phyloP scores from a whole-genome alignment of 2,113 vertebrate genomes.

The Tonatia bakeri region DNA sequence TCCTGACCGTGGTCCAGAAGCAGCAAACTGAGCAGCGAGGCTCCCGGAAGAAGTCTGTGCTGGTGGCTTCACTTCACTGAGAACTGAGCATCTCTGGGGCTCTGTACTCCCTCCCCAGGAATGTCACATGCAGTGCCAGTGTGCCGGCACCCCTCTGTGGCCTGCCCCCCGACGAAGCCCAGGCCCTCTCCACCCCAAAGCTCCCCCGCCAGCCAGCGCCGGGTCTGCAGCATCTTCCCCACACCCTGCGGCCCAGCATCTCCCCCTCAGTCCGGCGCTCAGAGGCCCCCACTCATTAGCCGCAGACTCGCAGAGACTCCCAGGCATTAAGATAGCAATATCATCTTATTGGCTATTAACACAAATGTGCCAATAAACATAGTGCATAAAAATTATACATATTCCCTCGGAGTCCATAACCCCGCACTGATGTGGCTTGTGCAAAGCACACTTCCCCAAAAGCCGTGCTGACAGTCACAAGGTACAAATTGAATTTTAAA shows the following conservation, averaged over 20 bases:
- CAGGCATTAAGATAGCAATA: slow-evolving; percentile 56
- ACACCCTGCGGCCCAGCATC: background rate
- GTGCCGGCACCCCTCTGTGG: background rate
- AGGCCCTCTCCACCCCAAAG: background rate
- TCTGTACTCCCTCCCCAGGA: background rate
- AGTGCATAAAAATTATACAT: slow-evolving; percentile 56
- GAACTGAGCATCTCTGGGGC: slow-evolving; percentile 15
- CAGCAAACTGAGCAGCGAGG: background rate
- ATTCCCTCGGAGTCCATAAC: slow-evolving; percentile 45
- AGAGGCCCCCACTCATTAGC: slow-evolving; percentile 44
- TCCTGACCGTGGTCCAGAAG: background rate
- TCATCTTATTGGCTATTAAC: slow-evolving; percentile 72
- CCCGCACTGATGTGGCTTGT: slow-evolving; percentile 30
- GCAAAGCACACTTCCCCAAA: slow-evolving; percentile 65
- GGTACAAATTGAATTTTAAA: slow-evolving; percentile 60
- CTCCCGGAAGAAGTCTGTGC: background rate
- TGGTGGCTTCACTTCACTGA: background rate
- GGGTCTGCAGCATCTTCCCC: background rate
- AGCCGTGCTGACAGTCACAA: slow-evolving; percentile 46
- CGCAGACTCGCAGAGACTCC: slow-evolving; percentile 47
- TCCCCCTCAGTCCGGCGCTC: background rate
- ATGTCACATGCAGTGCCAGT: background rate
- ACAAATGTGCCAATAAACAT: slow-evolving; percentile 71
- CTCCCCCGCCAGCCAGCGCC: background rate
- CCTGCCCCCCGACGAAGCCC: slow-evolving; percentile 34